phyloP scores from a whole-genome alignment of 2,888 invertebrate genomes.

The Sympetrum striolatum region DNA sequence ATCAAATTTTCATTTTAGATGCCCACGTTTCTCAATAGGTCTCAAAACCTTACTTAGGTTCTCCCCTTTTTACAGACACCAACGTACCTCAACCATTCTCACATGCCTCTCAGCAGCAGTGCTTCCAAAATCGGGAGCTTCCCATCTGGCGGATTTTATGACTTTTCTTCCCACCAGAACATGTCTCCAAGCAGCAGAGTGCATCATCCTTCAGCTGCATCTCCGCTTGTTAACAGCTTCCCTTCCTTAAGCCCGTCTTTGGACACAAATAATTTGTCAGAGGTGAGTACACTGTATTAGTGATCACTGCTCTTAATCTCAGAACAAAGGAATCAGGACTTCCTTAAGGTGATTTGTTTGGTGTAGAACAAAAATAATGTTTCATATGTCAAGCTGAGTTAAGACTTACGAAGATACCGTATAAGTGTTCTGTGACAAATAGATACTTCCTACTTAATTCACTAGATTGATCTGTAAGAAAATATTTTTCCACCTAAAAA shows the following conservation, averaged over 20 bases:
- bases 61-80: slow-evolving; percentile 55
- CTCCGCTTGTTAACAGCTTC: slow-evolving; percentile 60
- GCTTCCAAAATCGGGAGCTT: slow-evolving; percentile 67
- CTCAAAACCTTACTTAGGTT: neutral
- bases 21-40: too few relatives aligned
- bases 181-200: slow-evolving; percentile 47
- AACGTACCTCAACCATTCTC: slow-evolving; percentile 61
- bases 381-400: too few relatives aligned
- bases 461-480: too few relatives aligned
- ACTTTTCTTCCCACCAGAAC: slow-evolving; percentile 59
- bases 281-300: neutral
- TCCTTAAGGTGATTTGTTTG: too few relatives aligned
- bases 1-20: too few relatives aligned
- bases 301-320: too few relatives aligned
- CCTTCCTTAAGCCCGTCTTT: slow-evolving; percentile 58
- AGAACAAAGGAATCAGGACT: too few relatives aligned
- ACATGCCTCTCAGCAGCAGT: slow-evolving; percentile 69
- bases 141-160: slow-evolving; percentile 62
- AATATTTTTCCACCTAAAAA: too few relatives aligned
- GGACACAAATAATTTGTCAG: slow-evolving; percentile 46
- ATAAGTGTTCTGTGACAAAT: too few relatives aligned
- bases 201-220: slow-evolving; percentile 57
- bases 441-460: too few relatives aligned
- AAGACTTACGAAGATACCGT: too few relatives aligned
- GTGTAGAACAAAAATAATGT: too few relatives aligned